Evolutionary conservation across 2,888 invertebrate species (phyloP).

Genomic region (Drosophila dives): DNA sequence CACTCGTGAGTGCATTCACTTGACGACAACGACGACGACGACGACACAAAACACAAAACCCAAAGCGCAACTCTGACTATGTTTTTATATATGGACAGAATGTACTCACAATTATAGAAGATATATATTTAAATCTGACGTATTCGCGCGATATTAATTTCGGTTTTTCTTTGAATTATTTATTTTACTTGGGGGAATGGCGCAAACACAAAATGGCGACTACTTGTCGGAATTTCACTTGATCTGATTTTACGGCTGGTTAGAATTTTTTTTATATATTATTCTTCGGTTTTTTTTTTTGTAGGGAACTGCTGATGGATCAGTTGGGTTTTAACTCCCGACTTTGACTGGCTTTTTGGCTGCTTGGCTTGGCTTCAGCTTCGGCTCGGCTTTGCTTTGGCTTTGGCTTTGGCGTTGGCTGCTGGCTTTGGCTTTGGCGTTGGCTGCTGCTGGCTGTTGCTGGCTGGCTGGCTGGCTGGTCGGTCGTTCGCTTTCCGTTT

Average conservation of each 20-base stretch:
- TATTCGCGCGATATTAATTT: conserved; percentile 51
- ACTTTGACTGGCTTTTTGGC: conserved; percentile 22
- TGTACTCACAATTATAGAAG: conserved; percentile 40
- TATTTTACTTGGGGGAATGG: conserved; percentile 10
- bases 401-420: conserved; percentile 22
- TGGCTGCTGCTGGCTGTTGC: conserved; percentile 33
- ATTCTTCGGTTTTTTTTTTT: conserved; percentile 9
- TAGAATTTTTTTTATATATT: background rate
- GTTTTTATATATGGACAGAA: conserved; percentile 43
- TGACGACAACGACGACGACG: background rate
- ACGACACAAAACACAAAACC: conserved; percentile 2
- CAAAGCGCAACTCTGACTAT: conserved; percentile 6
- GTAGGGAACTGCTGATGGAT: conserved; percentile 12
- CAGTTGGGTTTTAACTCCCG: conserved; percentile 13
- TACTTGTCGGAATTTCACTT: conserved; percentile 40
- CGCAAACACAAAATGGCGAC: conserved; percentile 63
- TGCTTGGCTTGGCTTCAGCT: conserved; percentile 33
- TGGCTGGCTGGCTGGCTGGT: conserved; percentile 28
- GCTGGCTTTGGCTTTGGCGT: conserved; percentile 30
- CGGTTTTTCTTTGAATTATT: conserved; percentile 6
- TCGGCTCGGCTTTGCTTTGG: conserved; percentile 23
- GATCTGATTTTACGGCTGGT: conserved; percentile 3
- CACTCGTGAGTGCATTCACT: conserved; percentile 34
- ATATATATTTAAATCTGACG: conserved; percentile 43
- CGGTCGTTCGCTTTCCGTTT: conserved; percentile 55